Evolutionary conservation across 2,888 invertebrate species (phyloP).

Genomic region (Brenthis ino): DNA sequence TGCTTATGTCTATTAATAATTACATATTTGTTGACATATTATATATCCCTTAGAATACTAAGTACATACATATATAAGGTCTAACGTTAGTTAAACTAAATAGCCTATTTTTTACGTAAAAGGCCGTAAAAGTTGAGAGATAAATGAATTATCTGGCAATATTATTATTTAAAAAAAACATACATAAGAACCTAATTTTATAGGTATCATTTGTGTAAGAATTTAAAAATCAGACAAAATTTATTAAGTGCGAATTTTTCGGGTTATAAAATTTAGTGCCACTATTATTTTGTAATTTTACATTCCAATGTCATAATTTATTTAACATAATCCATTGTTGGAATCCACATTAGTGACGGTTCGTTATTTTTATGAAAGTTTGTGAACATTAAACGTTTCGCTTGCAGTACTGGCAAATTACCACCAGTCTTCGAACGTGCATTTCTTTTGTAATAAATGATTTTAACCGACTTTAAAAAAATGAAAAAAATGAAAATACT

Average conservation of each 20-base stretch:
- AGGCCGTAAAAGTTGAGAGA: background rate
- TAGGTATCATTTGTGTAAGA: background rate
- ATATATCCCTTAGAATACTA: too few relatives aligned
- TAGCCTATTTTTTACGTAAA: too few relatives aligned
- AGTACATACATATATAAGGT: too few relatives aligned
- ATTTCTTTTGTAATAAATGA: too few relatives aligned
- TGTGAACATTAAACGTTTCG: constrained; percentile 58
- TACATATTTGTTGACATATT: too few relatives aligned
- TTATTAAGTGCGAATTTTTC: background rate
- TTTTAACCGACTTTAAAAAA: background rate
- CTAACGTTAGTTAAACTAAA: too few relatives aligned
- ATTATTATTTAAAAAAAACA: too few relatives aligned
- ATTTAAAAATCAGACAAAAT: background rate
- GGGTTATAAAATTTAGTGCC: background rate
- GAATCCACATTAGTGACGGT: constrained; percentile 54
- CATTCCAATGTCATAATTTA: constrained; percentile 47
- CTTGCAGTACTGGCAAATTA: constrained; percentile 66
- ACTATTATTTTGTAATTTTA: constrained; percentile 1
- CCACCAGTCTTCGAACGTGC: too few relatives aligned
- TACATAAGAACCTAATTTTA: too few relatives aligned
- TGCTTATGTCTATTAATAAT: too few relatives aligned
- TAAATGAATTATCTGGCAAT: too few relatives aligned
- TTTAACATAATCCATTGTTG: constrained; percentile 52
- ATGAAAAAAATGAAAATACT: background rate
- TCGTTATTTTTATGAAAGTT: constrained; percentile 61